Percentiles rank a stretch among this genome's conserved stretches.
Evolutionary conservation across 2,797 vertebrate species (phyloP).

Genomic region (Tapirus indicus): DNA sequence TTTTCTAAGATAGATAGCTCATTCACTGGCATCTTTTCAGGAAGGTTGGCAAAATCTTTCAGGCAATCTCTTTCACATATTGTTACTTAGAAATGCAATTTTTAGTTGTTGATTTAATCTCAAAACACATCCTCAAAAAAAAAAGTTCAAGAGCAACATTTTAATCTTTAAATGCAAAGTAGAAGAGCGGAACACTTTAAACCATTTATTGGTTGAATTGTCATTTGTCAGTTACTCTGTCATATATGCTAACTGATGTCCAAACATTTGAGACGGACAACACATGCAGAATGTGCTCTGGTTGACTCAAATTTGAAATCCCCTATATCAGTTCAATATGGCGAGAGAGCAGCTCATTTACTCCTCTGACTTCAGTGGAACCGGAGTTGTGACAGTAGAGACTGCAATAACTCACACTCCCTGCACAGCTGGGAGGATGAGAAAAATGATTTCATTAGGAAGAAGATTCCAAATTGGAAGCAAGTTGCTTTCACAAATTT

Average conservation of each 20-base stretch:
- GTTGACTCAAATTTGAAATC: neutral
- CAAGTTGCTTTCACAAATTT: conserved; percentile 61
- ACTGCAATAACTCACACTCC: neutral
- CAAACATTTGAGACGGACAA: neutral
- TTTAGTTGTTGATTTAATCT: conserved; percentile 49
- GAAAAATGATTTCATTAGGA: conserved; percentile 64
- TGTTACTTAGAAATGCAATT: conserved; percentile 23
- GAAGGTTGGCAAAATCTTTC: neutral
- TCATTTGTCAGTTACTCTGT: neutral
- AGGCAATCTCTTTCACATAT: neutral
- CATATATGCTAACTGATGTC: neutral
- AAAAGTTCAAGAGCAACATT: neutral
- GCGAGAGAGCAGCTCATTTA: neutral
- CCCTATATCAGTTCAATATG: neutral
- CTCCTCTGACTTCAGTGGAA: neutral
- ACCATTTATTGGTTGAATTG: neutral
- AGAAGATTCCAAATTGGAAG: conserved; percentile 64
- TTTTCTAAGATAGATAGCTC: neutral
- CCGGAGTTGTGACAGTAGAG: neutral
- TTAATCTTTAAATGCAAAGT: neutral
- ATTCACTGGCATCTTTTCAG: neutral
- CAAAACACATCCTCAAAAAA: neutral
- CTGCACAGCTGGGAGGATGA: neutral
- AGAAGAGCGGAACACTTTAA: neutral
- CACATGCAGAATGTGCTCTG: neutral